Percentiles rank a stretch among this genome's conserved stretches.
Conservation (phyloP, 2,113 vertebrate species). For the Protomyctophum bolini region DNA sequence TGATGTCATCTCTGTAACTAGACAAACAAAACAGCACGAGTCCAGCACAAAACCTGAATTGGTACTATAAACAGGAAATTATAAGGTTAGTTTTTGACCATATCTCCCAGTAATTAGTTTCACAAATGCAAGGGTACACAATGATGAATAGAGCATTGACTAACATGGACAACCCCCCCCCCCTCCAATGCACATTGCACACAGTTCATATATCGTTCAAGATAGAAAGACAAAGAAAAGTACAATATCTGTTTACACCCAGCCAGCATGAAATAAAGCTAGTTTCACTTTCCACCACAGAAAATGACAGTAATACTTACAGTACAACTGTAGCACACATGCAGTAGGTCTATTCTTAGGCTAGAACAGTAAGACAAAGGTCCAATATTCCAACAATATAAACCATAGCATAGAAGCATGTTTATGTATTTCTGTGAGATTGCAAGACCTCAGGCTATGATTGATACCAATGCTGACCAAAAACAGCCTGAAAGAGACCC, state of each 20-base stretch:
- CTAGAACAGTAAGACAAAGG: conserved; percentile 11
- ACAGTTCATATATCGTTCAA: too few relatives aligned
- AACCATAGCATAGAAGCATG: conserved; percentile 27
- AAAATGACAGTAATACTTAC: neutral
- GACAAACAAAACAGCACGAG: conserved; percentile 12
- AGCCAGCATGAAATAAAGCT: conserved; percentile 21
- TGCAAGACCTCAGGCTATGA: conserved; percentile 40
- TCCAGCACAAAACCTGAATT: neutral
- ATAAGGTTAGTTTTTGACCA: too few relatives aligned
- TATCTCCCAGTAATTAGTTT: too few relatives aligned
- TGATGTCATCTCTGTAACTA: conserved; percentile 50
- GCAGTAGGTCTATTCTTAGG: conserved; percentile 24
- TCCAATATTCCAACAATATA: conserved; percentile 17
- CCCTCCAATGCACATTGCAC: too few relatives aligned
- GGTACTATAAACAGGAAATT: too few relatives aligned
- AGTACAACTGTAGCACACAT: conserved; percentile 11
- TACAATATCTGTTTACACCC: conserved; percentile 10
- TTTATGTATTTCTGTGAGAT: conserved; percentile 22
- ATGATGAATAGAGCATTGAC: too few relatives aligned
- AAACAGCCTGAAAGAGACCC: conserved; percentile 37
- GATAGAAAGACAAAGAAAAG: conserved; percentile 16
- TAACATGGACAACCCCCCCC: too few relatives aligned
- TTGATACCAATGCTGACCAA: conserved; percentile 25
- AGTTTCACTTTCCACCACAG: neutral
- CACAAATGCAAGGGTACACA: too few relatives aligned